Base-by-base conservation (phyloP, 2,113 vertebrate species). In the Alectura lathami region DNA sequence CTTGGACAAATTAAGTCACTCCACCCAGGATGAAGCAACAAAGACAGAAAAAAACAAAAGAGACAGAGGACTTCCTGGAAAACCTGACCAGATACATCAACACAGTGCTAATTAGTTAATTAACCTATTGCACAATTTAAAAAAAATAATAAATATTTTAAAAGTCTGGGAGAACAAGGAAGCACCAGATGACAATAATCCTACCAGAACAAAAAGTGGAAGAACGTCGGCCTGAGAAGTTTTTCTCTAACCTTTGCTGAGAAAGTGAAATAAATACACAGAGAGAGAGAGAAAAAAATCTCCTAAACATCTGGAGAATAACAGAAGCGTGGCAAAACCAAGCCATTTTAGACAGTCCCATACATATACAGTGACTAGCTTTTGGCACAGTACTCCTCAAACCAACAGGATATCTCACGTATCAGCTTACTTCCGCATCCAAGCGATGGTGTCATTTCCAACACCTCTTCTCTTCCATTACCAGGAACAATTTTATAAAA, bases 61-160 rank as follows among this genome's bases (percentile, higher is more conserved):
- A 91, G 62, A 83, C 6, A 66, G 11, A 90, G 56, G 76, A 70
- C 91, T 93, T 95, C 94, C 91, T 96, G 94, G 83, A 95, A 94
- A 91, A 94, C 70, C 29, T 89, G 72, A 87, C 81, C 79, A 78
- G 83, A 53, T 78, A 40, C 23, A 77, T 89, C 81, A 93, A 72
- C 56, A 47, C 43, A 9, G 43, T 85, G 68, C 75, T 88, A 94
- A 93, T 93, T 86, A 93, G 53, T 79, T 92, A 89, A 93, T 93
- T 76, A 95, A 59, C 42, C 38, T 91, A 92, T 93, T 95, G 92
- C 90, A 96, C 92, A 91, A 93, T 87, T 83, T 20, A 20, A 0
- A 74, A 81, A 91, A 79, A 93, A 74, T 92, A 93, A 89, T 79
- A 93, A 94, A 75, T 94, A 96, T 68, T 88, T 72, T 66, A 4